phyloP scores from a whole-genome alignment of 2,113 vertebrate species.

The Catharus bicknelli region DNA sequence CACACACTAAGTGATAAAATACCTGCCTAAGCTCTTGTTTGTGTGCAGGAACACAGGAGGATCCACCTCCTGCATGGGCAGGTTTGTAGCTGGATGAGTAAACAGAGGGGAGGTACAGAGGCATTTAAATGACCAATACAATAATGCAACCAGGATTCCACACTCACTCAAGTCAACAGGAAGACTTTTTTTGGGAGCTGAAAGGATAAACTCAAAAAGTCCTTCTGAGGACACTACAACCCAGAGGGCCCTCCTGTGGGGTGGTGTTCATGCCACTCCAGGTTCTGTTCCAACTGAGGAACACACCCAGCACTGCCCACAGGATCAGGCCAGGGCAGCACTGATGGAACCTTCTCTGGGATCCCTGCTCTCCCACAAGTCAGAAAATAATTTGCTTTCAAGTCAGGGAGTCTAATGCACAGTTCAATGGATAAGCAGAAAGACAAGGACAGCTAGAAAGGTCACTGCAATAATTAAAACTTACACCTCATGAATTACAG shows the following conservation, averaged over 20 bases:
- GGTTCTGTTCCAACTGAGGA: not conserved
- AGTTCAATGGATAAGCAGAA: not conserved
- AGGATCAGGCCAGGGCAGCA: not conserved
- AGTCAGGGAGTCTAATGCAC: not conserved
- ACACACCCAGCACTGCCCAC: not conserved
- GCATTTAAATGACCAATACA: not conserved
- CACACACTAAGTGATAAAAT: not conserved
- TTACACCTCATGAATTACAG: not conserved
- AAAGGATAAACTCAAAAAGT: not conserved
- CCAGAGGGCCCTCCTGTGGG: not conserved
- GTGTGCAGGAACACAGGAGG: not conserved
- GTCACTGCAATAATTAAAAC: constrained; percentile 22
- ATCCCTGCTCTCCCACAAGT: not conserved
- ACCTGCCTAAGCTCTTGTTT: not conserved
- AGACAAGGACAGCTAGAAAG: constrained; percentile 3
- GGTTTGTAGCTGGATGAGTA: not conserved
- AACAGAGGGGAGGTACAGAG: not conserved
- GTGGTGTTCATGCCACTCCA: no score
- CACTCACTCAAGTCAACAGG: not conserved
- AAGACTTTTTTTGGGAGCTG: not conserved
- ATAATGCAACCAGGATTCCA: not conserved
- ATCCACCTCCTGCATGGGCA: not conserved
- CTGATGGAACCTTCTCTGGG: not conserved
- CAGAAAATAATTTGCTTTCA: not conserved
- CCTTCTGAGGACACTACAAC: not conserved